Conservation (phyloP, 2,113 vertebrate species). For the Melanerpes formicivorus region DNA sequence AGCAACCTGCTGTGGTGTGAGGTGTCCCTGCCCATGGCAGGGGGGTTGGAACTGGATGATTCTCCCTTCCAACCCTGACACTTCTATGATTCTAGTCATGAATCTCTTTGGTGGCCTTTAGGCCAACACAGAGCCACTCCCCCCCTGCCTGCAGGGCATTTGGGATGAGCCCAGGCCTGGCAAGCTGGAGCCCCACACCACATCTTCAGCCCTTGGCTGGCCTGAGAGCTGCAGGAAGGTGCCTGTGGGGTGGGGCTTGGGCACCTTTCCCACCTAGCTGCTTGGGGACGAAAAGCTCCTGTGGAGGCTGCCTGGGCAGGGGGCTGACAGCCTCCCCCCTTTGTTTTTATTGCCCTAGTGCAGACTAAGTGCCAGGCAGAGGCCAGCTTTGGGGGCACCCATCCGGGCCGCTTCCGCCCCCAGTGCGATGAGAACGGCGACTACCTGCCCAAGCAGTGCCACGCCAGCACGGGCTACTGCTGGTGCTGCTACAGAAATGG, state of each 20-base stretch:
- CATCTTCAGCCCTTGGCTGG: background rate
- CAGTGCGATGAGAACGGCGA: constrained; percentile 86
- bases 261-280: background rate
- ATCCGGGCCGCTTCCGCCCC: constrained; percentile 79
- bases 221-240: background rate
- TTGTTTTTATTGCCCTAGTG: constrained; percentile 72
- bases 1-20: no score
- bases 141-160: background rate
- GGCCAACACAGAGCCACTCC: background rate
- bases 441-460: constrained; percentile 89
- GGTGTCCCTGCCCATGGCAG: no score
- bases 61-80: no score
- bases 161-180: background rate
- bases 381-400: constrained; percentile 17
- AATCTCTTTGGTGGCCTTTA: background rate
- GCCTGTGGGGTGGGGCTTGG: accelerated
- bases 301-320: background rate
- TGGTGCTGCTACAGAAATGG: constrained; percentile 91
- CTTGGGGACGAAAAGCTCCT: background rate
- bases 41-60: no score
- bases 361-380: constrained; percentile 86
- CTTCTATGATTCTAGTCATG: accelerated
- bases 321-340: background rate
- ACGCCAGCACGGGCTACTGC: constrained; percentile 80
- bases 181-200: background rate